Conservation (phyloP, 1,140 invertebrate species). For the Melipona quadrifasciata region DNA sequence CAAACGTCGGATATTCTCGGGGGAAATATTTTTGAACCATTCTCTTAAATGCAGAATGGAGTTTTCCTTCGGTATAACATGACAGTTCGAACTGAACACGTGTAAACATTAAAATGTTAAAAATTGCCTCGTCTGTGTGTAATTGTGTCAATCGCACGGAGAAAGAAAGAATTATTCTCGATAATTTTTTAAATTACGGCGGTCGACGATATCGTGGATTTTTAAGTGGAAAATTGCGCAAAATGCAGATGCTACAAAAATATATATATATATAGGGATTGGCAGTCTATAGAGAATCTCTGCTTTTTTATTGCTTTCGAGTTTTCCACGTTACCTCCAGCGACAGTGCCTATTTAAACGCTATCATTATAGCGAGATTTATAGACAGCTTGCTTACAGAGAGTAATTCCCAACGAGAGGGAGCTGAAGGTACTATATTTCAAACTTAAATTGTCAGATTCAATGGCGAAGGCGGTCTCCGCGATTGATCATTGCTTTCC, state of each 20-base stretch:
- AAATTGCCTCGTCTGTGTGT: no score
- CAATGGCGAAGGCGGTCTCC: conserved; percentile 56
- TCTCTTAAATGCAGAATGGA: not conserved
- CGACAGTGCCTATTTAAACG: no score
- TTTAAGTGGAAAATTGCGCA: no score
- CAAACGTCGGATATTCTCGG: accelerated
- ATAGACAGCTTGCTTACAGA: not conserved
- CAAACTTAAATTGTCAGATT: conserved; percentile 63
- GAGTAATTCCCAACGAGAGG: not conserved
- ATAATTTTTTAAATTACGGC: no score
- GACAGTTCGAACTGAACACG: not conserved
- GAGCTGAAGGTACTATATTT: conserved; percentile 59
- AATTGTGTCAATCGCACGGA: not conserved
- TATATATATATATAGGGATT: no score
- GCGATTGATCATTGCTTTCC: conserved; percentile 64
- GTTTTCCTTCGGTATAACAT: not conserved
- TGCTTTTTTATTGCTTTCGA: no score
- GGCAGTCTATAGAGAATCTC: no score
- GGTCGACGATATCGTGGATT: no score
- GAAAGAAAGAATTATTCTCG: no score
- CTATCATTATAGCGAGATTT: not conserved
- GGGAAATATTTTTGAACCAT: not conserved
- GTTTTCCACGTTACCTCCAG: no score
- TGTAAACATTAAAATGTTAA: not conserved
- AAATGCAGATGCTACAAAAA: no score